Percentiles rank a stretch among this genome's conserved stretches.
Evolutionary conservation across 37 sponge, comb jelly and placozoan species (phyloP).

Genomic region (Crambe crambe): DNA sequence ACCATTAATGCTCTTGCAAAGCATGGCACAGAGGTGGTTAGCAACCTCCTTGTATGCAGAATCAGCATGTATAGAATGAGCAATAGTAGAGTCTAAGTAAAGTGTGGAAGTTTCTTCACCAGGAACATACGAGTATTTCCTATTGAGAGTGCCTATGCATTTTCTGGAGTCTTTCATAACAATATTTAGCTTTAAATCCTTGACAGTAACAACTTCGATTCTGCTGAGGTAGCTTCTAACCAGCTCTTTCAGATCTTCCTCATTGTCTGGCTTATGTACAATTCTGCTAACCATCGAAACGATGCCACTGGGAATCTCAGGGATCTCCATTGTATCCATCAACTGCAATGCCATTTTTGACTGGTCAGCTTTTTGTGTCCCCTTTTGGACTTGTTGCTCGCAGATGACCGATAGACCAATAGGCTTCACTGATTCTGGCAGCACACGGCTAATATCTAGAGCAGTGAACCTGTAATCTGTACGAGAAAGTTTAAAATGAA

Average conservation of each 20-base stretch:
- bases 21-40: too few species aligned
- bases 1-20: too few species aligned
- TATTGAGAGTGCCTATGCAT: not conserved
- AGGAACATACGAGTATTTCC: not conserved
- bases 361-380: not conserved
- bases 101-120: not conserved
- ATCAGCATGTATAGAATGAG: not conserved
- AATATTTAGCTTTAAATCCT: not conserved
- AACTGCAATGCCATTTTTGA: not conserved
- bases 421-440: slow-evolving; percentile 27
- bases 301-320: not conserved
- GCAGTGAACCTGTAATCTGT: not conserved
- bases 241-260: not conserved
- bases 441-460: slow-evolving; percentile 1
- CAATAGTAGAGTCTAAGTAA: slow-evolving; percentile 1
- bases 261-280: not conserved
- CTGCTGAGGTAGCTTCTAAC: not conserved
- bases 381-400: not conserved
- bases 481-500: not conserved
- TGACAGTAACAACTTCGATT: slow-evolving; percentile 1
- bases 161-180: not conserved
- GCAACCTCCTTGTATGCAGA: too few species aligned
- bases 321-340: not conserved
- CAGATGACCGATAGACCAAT: not conserved
- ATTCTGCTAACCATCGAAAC: too few species aligned